Evolutionary conservation across 1,140 invertebrate genomes (phyloP), one percentile per base, ranked within the genome.

Genomic region (Zaprionus davidi): DNA sequence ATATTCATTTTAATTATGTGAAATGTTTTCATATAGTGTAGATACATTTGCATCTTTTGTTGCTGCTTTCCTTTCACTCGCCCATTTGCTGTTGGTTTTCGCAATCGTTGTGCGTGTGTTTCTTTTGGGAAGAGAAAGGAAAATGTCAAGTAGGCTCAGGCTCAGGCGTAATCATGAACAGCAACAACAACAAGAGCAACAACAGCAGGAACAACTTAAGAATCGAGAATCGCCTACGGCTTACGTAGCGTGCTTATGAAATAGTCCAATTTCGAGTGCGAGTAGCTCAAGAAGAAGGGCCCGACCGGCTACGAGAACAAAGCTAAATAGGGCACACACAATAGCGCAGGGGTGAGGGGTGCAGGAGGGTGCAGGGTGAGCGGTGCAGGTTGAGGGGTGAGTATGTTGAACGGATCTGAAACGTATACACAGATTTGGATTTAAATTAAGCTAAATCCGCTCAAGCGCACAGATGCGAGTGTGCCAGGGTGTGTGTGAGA

Each of bases 391-490:
- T 31, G 28, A 31, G 28, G 79, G 79, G 79, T 71, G 78, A 73
- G 60, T n/a, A 34, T 44, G 17, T 51, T 20, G 41, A 41, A 24
- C 22, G 15, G 51, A 67, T 38, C 46, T 55, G 20, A 64, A 36
- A 62, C 70, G 65, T 41, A 69, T 76, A 78, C 82, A 85, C 56
- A 90, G 84, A 90, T 88, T 88, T 88, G 84, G 84, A 88, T 88
- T 88, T 88, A 88, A 88, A 88, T 88, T 88, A 88, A 88, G 85
- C 84, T 90, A 88, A 88, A 88, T 84, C 84, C 85, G 81, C 84
- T 87, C 81, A 88, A 78, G 84, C 77, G 74, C 70, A 76, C 58
- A 64, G 74, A 53, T 34, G 71, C 57, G 53, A 62, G 36, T 53
- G 26, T 65, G 57, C 41, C 51, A 56, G 64, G 62, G 74, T 76